Evolutionary conservation across 2,888 invertebrate species (phyloP).

Genomic region (Tachystola acroxantha): DNA sequence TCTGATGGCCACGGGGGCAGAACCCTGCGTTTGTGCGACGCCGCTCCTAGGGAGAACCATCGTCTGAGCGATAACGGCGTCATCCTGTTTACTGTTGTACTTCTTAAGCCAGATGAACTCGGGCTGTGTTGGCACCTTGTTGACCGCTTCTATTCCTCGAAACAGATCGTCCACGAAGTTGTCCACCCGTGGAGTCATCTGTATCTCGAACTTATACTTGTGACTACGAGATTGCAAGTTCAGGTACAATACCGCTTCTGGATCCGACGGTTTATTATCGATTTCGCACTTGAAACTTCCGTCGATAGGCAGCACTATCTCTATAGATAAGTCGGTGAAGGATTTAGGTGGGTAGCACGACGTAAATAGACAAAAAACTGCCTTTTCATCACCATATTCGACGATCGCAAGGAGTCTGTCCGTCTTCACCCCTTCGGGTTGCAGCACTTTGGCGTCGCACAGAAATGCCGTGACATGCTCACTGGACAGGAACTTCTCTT

Average conservation of each 20-base stretch:
- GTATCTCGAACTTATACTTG: conserved; percentile 72
- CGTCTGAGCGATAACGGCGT: conserved; percentile 42
- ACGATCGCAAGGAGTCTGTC: conserved; percentile 68
- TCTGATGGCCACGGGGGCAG: conserved; percentile 75
- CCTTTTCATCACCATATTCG: conserved; percentile 72
- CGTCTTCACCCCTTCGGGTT: conserved; percentile 66
- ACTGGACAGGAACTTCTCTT: conserved; percentile 70
- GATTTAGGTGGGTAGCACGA: conserved; percentile 83
- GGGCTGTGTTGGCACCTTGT: conserved; percentile 56
- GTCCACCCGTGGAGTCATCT: conserved; percentile 80
- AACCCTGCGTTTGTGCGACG: conserved; percentile 44
- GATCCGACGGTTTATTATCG: conserved; percentile 79
- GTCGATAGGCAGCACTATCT: conserved; percentile 89
- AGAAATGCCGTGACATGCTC: conserved; percentile 67
- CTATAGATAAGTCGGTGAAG: conserved; percentile 87
- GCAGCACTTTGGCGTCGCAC: conserved; percentile 66
- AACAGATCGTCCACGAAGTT: conserved; percentile 86
- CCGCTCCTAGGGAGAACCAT: conserved; percentile 54
- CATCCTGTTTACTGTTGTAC: conserved; percentile 68
- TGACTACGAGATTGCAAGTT: conserved; percentile 64
- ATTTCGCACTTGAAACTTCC: conserved; percentile 87
- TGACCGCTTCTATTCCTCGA: conserved; percentile 84
- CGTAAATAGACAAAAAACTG: conserved; percentile 69
- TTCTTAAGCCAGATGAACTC: conserved; percentile 81
- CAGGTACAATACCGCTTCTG: conserved; percentile 70